Evolutionary conservation across 1,140 invertebrate species (phyloP), one percentile per base, ranked within the genome.

Genomic region (Drosophila aff.): DNA sequence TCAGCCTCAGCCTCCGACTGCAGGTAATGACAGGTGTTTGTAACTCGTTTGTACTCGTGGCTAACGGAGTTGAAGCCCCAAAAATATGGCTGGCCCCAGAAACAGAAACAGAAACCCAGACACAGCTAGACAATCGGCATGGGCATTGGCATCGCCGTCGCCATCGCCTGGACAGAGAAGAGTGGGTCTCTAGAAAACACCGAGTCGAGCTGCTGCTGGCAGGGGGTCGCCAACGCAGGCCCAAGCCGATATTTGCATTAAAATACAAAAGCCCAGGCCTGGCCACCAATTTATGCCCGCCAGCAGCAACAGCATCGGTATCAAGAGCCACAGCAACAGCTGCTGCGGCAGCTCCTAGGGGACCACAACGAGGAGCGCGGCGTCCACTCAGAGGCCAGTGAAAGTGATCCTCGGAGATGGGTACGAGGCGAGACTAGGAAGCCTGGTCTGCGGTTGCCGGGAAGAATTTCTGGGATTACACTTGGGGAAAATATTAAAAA

Each of bases 1-100:
- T 21, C 21, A 21, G 61, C 65, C 49, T 52, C 46, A 28, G 61
- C 46, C 61, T 59, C 67, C 40, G 59, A 76, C 41, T 57, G 53
- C 67, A 64, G 79, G 81, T 87, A 91, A 91, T 91, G 87, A 91
- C 87, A 91, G 87, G 87, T 91, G 87, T 91, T 91, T 91, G 79
- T 84, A 89, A 81, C 83, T 84, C 87, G 86, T 90, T 91, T 90
- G 77, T 57, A 57, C 53, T 57, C 53, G 36, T 63, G 68, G 79
- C 80, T 82, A 91, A 89, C 75, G 89, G 77, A 82, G 79, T 71
- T 62, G 52, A 28, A 38, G 47, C 33, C 67, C 40, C 52, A 64
- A 53, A 68, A 78, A 50, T 59, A 46, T 79, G 41, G 46, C 28
- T 40, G 46, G 77, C 41, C 46, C 55, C 31, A 58, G 21, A 57